Evolutionary conservation across 2,888 invertebrate species (phyloP).

Genomic region (Dryadula phaetusa): DNA sequence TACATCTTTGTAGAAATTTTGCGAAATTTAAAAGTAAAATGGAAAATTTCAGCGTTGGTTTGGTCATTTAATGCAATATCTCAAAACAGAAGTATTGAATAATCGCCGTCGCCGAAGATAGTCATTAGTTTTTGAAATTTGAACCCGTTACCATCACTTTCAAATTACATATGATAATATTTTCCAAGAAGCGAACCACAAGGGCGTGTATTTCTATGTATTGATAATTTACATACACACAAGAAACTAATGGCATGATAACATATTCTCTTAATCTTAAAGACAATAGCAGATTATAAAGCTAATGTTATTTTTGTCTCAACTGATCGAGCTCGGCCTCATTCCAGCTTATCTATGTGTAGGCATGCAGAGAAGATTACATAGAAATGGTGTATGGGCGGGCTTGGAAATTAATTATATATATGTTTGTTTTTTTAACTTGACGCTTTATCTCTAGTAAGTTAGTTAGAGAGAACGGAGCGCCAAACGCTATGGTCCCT

Average conservation of each 20-base stretch:
- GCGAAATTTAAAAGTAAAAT: no score
- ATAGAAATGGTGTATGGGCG: conserved; percentile 14
- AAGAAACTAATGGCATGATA: neutral
- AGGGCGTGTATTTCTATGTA: conserved; percentile 1
- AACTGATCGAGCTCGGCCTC: conserved; percentile 31
- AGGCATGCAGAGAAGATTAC: conserved; percentile 12
- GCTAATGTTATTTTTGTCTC: conserved; percentile 36
- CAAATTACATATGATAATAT: no score
- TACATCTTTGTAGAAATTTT: no score
- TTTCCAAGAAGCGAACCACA: neutral
- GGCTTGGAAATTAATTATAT: neutral
- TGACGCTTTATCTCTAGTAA: no score
- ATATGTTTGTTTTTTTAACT: neutral
- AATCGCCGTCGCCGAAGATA: no score
- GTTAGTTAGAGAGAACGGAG: no score
- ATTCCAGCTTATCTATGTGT: conserved; percentile 30
- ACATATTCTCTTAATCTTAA: conserved; percentile 21
- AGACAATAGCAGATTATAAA: conserved; percentile 25
- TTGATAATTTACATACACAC: conserved; percentile 3
- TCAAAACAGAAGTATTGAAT: no score
- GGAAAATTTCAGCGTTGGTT: no score
- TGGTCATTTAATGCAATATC: no score
- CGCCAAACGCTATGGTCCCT: no score
- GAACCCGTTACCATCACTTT: no score
- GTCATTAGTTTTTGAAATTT: no score